Conservation (phyloP, 2,888 invertebrate genomes). For the Nephrotoma appendiculata region DNA sequence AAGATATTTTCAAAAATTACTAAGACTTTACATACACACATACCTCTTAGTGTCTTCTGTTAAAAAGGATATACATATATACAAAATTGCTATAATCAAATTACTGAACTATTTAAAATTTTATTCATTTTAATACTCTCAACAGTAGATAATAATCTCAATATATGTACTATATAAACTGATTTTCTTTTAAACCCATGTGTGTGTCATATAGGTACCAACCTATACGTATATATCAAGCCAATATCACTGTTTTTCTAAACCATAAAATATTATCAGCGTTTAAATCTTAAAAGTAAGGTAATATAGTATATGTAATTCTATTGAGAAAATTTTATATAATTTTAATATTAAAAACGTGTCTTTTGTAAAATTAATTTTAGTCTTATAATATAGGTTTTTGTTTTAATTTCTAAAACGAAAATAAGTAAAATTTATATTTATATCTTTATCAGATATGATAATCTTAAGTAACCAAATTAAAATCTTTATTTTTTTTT, state of each 20-base stretch:
- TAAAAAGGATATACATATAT: neutral
- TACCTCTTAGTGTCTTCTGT: neutral
- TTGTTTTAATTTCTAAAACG: neutral
- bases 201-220: neutral
- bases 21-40: neutral
- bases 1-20: neutral
- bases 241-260: neutral
- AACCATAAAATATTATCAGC: neutral
- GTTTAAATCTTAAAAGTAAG: neutral
- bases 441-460: slow-evolving; percentile 2
- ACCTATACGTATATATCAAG: neutral
- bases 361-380: neutral
- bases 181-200: neutral
- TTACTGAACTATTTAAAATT: neutral
- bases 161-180: neutral
- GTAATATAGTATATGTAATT: neutral
- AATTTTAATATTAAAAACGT: neutral
- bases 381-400: neutral
- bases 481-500: neutral
- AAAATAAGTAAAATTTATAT: neutral
- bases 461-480: slow-evolving; percentile 3
- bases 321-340: neutral
- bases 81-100: neutral
- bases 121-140: neutral
- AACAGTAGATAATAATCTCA: neutral